Percentiles rank a stretch among this genome's conserved stretches.
Conservation (phyloP, 2,113 vertebrate genomes). For the Oryzias woworae region DNA sequence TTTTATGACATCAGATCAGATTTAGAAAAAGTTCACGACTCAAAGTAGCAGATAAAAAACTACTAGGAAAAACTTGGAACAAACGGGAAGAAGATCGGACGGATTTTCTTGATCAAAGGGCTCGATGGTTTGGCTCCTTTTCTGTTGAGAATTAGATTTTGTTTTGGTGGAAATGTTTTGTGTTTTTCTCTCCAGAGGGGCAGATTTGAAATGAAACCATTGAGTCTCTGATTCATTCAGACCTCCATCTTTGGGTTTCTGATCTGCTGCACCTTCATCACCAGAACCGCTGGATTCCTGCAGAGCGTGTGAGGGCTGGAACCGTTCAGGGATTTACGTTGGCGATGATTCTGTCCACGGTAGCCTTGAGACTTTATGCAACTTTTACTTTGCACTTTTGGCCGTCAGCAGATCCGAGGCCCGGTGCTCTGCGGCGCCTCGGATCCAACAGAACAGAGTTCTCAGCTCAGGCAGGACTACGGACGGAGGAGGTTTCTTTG, state of each 20-base stretch:
- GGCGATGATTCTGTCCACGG: conserved; percentile 20
- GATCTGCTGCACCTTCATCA: conserved; percentile 23
- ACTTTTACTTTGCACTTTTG: conserved; percentile 69
- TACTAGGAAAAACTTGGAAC: no score
- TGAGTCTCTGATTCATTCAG: no score
- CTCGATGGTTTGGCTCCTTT: no score
- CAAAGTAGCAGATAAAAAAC: no score
- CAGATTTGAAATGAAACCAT: no score
- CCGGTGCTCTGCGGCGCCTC: conserved; percentile 48
- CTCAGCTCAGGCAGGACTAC: neutral
- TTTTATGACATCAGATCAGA: no score
- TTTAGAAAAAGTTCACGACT: no score
- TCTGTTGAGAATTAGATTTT: no score
- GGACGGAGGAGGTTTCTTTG: neutral
- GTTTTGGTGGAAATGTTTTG: no score
- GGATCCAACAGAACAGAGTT: conserved; percentile 8
- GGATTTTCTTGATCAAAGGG: no score
- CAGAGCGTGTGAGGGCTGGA: neutral
- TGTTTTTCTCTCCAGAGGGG: no score
- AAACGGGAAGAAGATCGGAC: no score
- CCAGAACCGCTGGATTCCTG: conserved; percentile 22
- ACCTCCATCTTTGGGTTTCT: conserved; percentile 1
- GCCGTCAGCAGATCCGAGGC: conserved; percentile 45
- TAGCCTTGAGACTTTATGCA: conserved; percentile 63
- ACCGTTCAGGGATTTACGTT: conserved; percentile 22